Evolutionary conservation across 23 tunicate genomes (phyloP), one percentile per base, ranked within the genome.

Genomic region (Ciona savignyi): DNA sequence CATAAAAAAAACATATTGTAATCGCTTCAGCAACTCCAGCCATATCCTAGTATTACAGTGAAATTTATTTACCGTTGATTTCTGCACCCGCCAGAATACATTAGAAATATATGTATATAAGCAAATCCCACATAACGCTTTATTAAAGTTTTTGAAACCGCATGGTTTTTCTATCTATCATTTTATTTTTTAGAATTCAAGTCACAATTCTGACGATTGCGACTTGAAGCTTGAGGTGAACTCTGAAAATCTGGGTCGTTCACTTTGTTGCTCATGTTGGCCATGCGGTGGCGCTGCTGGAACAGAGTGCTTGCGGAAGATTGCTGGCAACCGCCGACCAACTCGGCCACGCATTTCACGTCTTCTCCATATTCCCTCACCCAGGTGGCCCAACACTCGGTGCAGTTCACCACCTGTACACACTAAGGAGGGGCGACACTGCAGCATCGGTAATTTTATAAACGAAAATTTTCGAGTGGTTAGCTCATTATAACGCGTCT

Each of bases 321-420:
- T 26, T 94, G 25, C 70, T 94, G 11, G 99, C 94, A 22, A 87
- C 99, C 29, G 95, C 95, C 2, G 99, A 94, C 82, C 64, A 51
- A 4, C 77, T 74, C 11, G 99, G 99, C n/a, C 95, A 83, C 35
- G 30, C 89, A 3, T 94, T 94, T 51, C 90, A 94, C 73, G 86
- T 94, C 60, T 94, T 79, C 70, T 87, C 95, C 56, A 78, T 87
- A 23, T 64, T 77, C 24, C 67, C 86, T 25, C 90, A 94, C 60
- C 99, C 99, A 29, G 79, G 64, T 3, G 75, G 77, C 25, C 61
- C 95, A 25, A 51, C 78, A 22, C 27, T 49, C 65, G 70, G 80
- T 1, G 91, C 99, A 22, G 90, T 87, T 1, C 95, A 87, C 35
- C 99, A 94, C 61, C 73, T 94, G 56, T 94, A 94, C 66, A 83